Evolutionary conservation across 2,888 invertebrate genomes (phyloP), one percentile per base, ranked within the genome.

Genomic region (Platycheirus rosarum): DNA sequence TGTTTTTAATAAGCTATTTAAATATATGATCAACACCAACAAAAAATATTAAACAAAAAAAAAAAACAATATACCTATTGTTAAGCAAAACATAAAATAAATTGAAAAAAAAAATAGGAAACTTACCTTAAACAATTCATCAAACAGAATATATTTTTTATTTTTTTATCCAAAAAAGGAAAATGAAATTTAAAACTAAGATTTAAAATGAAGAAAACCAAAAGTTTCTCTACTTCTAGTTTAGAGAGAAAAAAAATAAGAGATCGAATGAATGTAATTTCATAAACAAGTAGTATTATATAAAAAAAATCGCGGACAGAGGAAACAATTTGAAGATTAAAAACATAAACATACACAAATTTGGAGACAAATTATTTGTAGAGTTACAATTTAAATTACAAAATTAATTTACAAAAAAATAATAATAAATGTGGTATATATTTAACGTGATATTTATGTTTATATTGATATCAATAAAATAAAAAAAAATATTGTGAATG

Each of bases 391-490:
- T 53, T 66, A 48, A 77, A 49, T 69, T 62, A 68, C 53, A 60
- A 66, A 70, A 70, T 63, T 51, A 69, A 69, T 65, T 40, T 23
- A 23, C 23, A 49, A 48, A 37, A 68, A 32, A 40, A 42, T 46
- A 65, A 37, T 63, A 76, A 76, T 80, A 63, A 82, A 82, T 82
- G 82, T 82, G 82, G 82, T 82, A 82, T 68, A 77, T 86, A 87
- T 87, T 86, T 85, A 85, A 87, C 87, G 87, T 87, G 87, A 87
- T 87, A 86, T 86, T 87, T 87, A 87, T 87, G 87, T 87, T 87
- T 87, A 84, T 85, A 87, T 87, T 87, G 85, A 86, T 87, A 87
- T 87, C 87, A 85, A 85, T 84, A 85, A 73, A 65, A 29, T 65
- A 79, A 84, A 84, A 69, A 74, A 84, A 84, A 42, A 68, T 57